Evolutionary conservation across 2,888 invertebrate genomes (phyloP).

Genomic region (Philopedon plagiatum): DNA sequence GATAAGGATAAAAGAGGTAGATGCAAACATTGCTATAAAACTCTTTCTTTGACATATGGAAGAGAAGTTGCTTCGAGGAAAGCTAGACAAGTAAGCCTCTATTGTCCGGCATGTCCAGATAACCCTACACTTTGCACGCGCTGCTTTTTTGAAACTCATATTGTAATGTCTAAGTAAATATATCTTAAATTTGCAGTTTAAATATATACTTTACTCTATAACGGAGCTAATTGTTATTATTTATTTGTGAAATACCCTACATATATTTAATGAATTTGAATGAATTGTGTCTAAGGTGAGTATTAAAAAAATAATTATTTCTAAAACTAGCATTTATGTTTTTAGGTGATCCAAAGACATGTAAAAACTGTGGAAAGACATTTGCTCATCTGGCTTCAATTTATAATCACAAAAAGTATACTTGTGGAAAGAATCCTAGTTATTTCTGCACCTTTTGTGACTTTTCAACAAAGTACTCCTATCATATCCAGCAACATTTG

Average conservation of each 20-base stretch:
- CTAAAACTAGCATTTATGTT: background rate
- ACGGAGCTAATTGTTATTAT: too few species aligned
- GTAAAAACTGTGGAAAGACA: conserved; percentile 13
- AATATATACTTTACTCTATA: too few species aligned
- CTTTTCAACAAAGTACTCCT: conserved; percentile 45
- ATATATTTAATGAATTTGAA: too few species aligned
- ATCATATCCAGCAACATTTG: conserved; percentile 41
- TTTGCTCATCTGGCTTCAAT: background rate
- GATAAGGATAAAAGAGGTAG: background rate
- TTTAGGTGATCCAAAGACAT: conserved; percentile 4
- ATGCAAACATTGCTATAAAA: background rate
- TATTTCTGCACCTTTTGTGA: conserved; percentile 32
- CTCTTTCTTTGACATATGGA: background rate
- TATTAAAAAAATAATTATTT: too few species aligned
- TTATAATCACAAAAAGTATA: conserved; percentile 28
- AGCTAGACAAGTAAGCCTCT: background rate
- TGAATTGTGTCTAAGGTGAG: too few species aligned
- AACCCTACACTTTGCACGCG: background rate
- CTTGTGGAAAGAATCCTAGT: conserved; percentile 23
- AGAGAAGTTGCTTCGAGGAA: background rate
- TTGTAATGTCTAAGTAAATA: background rate
- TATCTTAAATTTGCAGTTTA: background rate
- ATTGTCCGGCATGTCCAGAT: background rate
- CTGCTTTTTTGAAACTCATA: background rate
- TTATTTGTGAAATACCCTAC: too few species aligned